Evolutionary conservation across 2,797 vertebrate genomes (phyloP).

Genomic region (Phoebastria nigripes): DNA sequence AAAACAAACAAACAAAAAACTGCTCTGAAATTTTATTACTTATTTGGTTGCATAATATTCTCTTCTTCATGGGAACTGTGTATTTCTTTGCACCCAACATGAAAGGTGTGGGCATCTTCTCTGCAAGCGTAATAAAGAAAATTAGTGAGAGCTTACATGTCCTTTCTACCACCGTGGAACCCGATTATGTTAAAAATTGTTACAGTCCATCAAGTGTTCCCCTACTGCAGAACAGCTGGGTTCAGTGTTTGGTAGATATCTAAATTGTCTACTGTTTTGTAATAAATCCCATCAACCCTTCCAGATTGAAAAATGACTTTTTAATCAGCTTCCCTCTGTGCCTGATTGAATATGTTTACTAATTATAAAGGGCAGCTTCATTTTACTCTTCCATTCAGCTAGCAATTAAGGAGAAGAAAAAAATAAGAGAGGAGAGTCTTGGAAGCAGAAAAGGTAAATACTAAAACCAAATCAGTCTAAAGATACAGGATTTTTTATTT

Average conservation of each 20-base stretch:
- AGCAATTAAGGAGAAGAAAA: not conserved
- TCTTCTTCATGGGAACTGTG: not conserved
- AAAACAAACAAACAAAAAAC: not conserved
- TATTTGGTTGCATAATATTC: not conserved
- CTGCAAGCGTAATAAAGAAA: not conserved
- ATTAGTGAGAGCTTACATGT: not conserved
- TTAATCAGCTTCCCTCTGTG: not conserved
- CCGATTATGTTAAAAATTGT: not conserved
- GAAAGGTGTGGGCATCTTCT: not conserved
- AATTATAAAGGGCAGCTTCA: not conserved
- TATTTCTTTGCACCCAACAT: not conserved
- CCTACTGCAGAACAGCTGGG: not conserved
- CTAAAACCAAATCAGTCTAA: not conserved
- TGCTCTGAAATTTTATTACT: not conserved
- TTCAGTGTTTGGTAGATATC: not conserved
- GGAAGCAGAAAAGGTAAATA: not conserved
- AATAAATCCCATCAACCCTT: not conserved
- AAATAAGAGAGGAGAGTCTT: accelerated
- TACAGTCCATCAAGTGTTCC: not conserved
- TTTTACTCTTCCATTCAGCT: not conserved
- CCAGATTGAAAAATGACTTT: not conserved
- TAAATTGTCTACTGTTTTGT: not conserved
- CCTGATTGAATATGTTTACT: not conserved
- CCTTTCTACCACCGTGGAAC: not conserved
- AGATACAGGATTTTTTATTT: not conserved